Conservation (phyloP, 2,113 vertebrate species). For the Menura novaehollandiae region DNA sequence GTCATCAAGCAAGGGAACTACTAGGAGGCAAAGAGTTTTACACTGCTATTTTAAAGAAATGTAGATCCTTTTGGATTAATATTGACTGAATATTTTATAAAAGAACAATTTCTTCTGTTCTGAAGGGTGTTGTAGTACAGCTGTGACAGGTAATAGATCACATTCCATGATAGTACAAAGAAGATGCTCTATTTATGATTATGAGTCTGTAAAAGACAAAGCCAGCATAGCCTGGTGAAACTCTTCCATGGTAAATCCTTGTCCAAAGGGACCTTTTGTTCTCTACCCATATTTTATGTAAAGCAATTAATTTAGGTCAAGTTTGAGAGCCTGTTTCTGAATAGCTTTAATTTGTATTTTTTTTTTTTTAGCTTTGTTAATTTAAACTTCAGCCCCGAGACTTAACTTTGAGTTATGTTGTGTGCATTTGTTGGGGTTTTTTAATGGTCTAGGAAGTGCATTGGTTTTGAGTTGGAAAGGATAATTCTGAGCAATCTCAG, state of each 20-base stretch:
- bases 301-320: neutral
- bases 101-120: neutral
- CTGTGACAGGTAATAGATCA: neutral
- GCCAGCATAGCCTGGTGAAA: neutral
- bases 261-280: neutral
- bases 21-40: neutral
- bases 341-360: neutral
- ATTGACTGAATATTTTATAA: neutral
- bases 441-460: neutral
- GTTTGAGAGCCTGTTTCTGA: neutral
- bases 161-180: neutral
- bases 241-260: neutral
- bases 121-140: neutral
- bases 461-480: neutral
- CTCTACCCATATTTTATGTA: neutral
- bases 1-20: neutral
- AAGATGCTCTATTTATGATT: neutral
- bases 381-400: neutral
- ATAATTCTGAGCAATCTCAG: neutral
- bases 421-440: neutral
- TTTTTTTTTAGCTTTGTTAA: neutral
- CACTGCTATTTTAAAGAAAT: neutral
- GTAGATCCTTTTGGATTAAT: neutral
- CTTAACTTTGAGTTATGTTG: neutral
- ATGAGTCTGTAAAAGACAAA: neutral